Conservation (phyloP, 2,888 invertebrate species). For the Mycalesis mineus region DNA sequence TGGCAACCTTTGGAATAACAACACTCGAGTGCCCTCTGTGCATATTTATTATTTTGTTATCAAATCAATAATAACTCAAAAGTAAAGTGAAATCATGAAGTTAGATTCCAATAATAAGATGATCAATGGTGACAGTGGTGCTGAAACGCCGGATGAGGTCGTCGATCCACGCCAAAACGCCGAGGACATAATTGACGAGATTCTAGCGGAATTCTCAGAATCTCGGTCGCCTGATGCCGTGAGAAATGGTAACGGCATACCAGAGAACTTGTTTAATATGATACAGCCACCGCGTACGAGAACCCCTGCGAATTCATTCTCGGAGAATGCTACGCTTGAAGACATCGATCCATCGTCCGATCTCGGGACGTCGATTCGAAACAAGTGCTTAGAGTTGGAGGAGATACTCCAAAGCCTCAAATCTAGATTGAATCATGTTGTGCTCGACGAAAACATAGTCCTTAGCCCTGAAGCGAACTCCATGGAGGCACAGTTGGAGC, state of each 20-base stretch:
- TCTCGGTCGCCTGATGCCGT: conserved; percentile 55
- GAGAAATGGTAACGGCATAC: conserved; percentile 59
- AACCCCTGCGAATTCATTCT: conserved; percentile 69
- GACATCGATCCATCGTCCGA: conserved; percentile 74
- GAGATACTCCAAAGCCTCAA: conserved; percentile 73
- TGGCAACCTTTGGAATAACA: conserved; percentile 26
- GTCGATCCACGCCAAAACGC: conserved; percentile 69
- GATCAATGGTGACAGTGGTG: conserved; percentile 64
- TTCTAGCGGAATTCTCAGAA: conserved; percentile 69
- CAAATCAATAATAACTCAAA: conserved; percentile 47
- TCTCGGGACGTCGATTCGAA: conserved; percentile 70
- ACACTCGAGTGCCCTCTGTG: conserved; percentile 19
- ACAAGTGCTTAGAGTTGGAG: conserved; percentile 72
- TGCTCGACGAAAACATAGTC: conserved; percentile 71
- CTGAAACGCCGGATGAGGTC: conserved; percentile 65
- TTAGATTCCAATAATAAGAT: conserved; percentile 73
- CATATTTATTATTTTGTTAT: conserved; percentile 59
- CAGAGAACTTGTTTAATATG: conserved; percentile 61
- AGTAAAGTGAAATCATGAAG: conserved; percentile 55
- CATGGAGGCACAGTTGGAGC: conserved; percentile 69
- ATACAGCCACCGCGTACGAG: conserved; percentile 69
- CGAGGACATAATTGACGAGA: conserved; percentile 71
- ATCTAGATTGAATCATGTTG: conserved; percentile 71
- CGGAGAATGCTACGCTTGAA: conserved; percentile 64
- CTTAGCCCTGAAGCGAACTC: conserved; percentile 73